Evolutionary conservation across 2,797 vertebrate species (phyloP).

Genomic region (Megaceryle alcyon): DNA sequence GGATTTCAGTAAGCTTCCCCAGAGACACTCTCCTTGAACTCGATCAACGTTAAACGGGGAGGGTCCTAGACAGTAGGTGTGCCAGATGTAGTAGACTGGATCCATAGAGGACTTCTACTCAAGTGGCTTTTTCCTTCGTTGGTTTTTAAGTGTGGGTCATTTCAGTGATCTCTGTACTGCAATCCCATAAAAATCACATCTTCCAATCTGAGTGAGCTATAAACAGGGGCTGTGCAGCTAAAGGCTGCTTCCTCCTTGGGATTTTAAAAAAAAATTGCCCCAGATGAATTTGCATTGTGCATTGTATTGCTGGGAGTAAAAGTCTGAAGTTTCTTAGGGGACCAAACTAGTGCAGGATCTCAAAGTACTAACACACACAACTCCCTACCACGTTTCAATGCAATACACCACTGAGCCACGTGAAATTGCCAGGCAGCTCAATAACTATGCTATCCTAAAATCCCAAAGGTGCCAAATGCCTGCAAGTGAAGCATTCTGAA

Average conservation of each 20-base stretch:
- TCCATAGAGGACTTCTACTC: background rate
- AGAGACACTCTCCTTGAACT: background rate
- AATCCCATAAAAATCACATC: background rate
- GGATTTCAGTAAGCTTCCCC: background rate
- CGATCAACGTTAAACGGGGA: background rate
- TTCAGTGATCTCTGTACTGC: background rate
- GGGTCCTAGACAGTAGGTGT: background rate
- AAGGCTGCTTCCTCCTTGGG: no score
- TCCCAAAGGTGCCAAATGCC: background rate
- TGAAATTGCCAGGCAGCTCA: background rate
- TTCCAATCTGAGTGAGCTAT: background rate
- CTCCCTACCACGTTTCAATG: accelerated
- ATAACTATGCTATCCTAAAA: background rate
- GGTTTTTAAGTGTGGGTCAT: background rate
- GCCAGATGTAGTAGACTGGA: background rate
- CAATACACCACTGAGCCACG: background rate
- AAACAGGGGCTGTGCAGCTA: background rate
- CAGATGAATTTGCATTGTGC: background rate
- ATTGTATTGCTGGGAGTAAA: background rate
- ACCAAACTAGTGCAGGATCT: background rate
- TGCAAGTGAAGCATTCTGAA: background rate
- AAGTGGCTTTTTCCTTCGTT: background rate
- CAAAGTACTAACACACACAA: background rate
- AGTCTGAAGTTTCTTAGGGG: background rate
- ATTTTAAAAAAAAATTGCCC: background rate